Evolutionary conservation across 1,140 invertebrate genomes (phyloP).

Genomic region (Meloidogyne chitwoodi): DNA sequence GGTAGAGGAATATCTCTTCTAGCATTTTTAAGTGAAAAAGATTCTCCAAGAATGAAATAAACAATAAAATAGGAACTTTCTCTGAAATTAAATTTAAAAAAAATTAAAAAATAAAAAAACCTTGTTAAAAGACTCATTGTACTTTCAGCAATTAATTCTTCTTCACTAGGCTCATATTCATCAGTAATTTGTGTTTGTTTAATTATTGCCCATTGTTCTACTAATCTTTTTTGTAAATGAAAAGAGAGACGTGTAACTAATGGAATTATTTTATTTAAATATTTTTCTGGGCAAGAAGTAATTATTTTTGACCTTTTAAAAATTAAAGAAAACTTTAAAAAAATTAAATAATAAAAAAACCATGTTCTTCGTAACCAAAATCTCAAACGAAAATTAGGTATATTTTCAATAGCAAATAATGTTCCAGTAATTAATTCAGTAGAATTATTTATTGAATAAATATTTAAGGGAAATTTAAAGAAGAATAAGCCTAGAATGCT

Average conservation of each 20-base stretch:
- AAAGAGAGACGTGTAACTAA: slow-evolving; percentile 13
- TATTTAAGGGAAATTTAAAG: slow-evolving; percentile 29
- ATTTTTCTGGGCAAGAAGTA: slow-evolving; percentile 24
- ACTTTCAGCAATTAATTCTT: slow-evolving; percentile 51
- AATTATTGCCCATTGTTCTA: slow-evolving; percentile 38
- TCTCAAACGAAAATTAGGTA: slow-evolving; percentile 48
- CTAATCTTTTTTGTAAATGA: slow-evolving; percentile 37
- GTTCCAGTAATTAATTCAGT: slow-evolving; percentile 21
- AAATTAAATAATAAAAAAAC: slow-evolving; percentile 15
- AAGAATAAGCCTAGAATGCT: slow-evolving; percentile 44
- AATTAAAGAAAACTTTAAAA: neutral
- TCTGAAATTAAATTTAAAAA: slow-evolving; percentile 4
- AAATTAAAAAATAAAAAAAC: neutral
- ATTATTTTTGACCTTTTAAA: slow-evolving; percentile 33
- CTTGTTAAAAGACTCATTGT: slow-evolving; percentile 38
- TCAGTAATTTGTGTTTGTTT: slow-evolving; percentile 20
- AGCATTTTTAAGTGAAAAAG: slow-evolving; percentile 24
- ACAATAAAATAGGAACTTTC: slow-evolving; percentile 34
- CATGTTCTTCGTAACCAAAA: slow-evolving; percentile 48
- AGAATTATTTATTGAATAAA: slow-evolving; percentile 30
- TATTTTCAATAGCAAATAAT: slow-evolving; percentile 25
- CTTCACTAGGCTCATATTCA: slow-evolving; percentile 46
- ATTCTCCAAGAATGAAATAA: slow-evolving; percentile 36
- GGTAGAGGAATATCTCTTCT: slow-evolving; percentile 35
- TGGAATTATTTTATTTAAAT: slow-evolving; percentile 13